Evolutionary conservation across 2,888 invertebrate genomes (phyloP), one percentile per base, ranked within the genome.

Genomic region (Gnatocerus cornutus): DNA sequence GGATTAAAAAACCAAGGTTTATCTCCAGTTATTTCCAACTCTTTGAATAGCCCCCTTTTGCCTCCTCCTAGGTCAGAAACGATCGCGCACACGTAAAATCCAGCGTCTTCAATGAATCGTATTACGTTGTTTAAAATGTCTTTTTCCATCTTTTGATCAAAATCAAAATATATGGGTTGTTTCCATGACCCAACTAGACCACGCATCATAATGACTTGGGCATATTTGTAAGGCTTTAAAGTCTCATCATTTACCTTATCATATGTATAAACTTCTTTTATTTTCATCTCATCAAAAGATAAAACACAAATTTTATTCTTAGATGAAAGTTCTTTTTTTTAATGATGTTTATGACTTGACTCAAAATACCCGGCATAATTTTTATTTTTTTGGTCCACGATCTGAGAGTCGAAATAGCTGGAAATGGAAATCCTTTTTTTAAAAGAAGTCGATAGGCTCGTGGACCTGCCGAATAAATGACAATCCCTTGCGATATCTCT

Each of bases 261-360:
- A 58, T 75, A 74, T 8, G 48, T n/a, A 33, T 69, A 74, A 7
- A 33, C 39, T 56, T 53, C 70, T 33, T 52, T 41, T 9, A 74
- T 43, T 69, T 75, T 75, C 33, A 74, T 75, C 64, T 73, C 74
- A 45, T 75, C 74, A 55, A 73, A 73, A n/a, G 69, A 72, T 13
- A 74, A 45, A 13, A 72, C 62, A 41, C 71, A 72, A 13, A 72
- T 14, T 69, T 71, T 72, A 16, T 73, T 65, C n/a, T 64, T 46
- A 3, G 45, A 14, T 27, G 59, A 43, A 46, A 72, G 6, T n/a
- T 70, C 65, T 9, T 16, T n/a, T 8, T 55, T 66, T 59, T 39
- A 10, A 71, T 43, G 39, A 71, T 63, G 14, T 61, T 55, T 13
- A 68, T 62, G 1, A 65, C 61, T 39, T 21, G 33, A 29, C 62